phyloP scores from a whole-genome alignment of 2,113 vertebrate species.

The Deroptyus accipitrinus region DNA sequence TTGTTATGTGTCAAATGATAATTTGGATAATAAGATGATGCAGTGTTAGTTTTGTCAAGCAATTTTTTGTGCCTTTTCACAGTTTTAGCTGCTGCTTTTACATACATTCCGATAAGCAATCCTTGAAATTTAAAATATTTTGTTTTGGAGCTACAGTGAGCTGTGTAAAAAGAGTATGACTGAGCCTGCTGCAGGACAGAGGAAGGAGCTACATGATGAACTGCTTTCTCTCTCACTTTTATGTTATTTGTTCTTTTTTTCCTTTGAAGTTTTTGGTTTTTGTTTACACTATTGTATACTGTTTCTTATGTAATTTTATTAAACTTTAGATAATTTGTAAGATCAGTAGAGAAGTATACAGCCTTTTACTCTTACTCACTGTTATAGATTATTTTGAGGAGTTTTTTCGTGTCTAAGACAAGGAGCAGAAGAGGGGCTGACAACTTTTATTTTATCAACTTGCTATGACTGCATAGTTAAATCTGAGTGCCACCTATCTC shows the following conservation, averaged over 20 bases:
- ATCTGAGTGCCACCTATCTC: neutral
- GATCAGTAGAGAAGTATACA: neutral
- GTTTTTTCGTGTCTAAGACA: neutral
- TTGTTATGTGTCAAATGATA: neutral
- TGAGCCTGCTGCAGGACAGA: neutral
- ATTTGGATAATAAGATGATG: conserved; percentile 1
- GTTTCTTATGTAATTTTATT: neutral
- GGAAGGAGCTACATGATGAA: neutral
- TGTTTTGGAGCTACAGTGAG: neutral
- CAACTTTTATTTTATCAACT: neutral
- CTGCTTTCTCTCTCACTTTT: neutral
- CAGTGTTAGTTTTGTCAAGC: neutral
- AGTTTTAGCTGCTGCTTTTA: neutral
- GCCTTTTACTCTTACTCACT: neutral
- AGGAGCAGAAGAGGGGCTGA: neutral
- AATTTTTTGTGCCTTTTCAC: neutral
- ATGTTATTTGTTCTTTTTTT: fast-evolving
- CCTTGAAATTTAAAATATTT: neutral
- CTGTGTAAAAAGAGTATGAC: neutral
- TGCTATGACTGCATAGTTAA: neutral
- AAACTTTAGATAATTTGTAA: neutral
- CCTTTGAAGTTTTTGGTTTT: neutral
- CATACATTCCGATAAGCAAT: neutral
- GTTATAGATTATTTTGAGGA: neutral
- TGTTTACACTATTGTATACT: neutral